Evolutionary conservation across 2,113 vertebrate genomes (phyloP).

Genomic region (Phodopus roborovskii): DNA sequence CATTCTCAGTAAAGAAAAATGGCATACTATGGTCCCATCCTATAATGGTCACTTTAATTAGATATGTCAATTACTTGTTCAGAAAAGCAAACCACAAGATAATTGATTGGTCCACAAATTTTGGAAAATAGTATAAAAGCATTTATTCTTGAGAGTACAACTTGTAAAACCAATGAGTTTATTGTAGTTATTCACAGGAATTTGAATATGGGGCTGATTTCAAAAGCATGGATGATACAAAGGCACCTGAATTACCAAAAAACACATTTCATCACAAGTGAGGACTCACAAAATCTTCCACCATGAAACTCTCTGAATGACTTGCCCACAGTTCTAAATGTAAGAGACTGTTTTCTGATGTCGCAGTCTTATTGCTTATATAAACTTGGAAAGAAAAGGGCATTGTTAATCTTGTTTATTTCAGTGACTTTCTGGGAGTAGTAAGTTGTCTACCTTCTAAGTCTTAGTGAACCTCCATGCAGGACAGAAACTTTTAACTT

Average conservation of each 20-base stretch:
- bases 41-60: background rate
- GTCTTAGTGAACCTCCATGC: background rate
- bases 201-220: background rate
- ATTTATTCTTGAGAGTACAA: background rate
- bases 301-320: background rate
- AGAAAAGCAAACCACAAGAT: background rate
- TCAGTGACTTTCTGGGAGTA: background rate
- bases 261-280: background rate
- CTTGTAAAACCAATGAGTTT: no score
- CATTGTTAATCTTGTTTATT: background rate
- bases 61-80: background rate
- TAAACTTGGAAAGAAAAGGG: background rate
- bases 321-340: background rate
- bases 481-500: background rate
- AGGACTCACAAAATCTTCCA: background rate
- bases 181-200: no score
- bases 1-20: background rate
- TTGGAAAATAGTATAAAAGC: background rate
- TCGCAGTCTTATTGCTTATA: background rate
- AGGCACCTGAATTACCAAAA: background rate
- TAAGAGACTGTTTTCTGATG: background rate
- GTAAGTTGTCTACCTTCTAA: background rate
- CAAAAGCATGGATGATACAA: background rate
- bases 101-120: background rate
- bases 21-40: background rate